Percentiles rank a stretch among this genome's conserved stretches.
Evolutionary conservation across 2,888 invertebrate genomes (phyloP).

Genomic region (Parasteatoda lunata): DNA sequence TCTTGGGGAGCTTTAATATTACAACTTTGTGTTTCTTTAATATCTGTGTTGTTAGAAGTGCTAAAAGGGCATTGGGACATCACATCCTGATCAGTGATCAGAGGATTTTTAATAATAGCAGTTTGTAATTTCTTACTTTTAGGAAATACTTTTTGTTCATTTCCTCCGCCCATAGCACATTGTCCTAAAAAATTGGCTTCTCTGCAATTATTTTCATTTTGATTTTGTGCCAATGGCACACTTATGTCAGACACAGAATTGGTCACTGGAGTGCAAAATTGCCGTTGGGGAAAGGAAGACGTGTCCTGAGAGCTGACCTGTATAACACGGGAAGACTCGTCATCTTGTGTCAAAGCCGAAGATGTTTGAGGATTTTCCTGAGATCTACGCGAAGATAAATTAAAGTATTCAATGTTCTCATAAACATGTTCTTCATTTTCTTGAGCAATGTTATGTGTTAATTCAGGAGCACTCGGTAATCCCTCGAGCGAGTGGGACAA

Average conservation of each 20-base stretch:
- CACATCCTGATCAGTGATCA: background rate
- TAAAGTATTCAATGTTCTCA: constrained; percentile 55
- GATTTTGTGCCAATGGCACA: background rate
- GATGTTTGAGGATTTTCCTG: background rate
- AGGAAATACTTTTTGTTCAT: constrained; percentile 62
- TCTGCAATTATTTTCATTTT: background rate
- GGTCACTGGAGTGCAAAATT: constrained; percentile 29
- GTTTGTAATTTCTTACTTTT: constrained; percentile 30
- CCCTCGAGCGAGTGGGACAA: constrained; percentile 79
- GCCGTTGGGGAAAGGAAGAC: constrained; percentile 16
- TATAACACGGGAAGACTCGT: background rate
- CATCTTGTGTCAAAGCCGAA: background rate
- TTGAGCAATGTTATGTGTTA: background rate
- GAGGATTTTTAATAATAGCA: background rate
- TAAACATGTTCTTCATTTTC: constrained; percentile 36
- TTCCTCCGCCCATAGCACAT: constrained; percentile 58
- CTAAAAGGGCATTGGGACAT: background rate
- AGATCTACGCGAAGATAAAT: background rate
- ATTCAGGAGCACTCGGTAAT: constrained; percentile 75
- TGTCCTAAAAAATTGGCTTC: constrained; percentile 67
- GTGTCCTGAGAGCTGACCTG: constrained; percentile 17
- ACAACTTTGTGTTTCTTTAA: constrained; percentile 1
- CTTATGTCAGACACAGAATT: background rate
- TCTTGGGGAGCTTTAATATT: background rate
- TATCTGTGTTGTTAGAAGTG: background rate